These are phyloP conservation scores for Hyaena hyaena DNA, from an alignment of 2,113 vertebrate genomes.

Conservation along the genomic window DNA sequence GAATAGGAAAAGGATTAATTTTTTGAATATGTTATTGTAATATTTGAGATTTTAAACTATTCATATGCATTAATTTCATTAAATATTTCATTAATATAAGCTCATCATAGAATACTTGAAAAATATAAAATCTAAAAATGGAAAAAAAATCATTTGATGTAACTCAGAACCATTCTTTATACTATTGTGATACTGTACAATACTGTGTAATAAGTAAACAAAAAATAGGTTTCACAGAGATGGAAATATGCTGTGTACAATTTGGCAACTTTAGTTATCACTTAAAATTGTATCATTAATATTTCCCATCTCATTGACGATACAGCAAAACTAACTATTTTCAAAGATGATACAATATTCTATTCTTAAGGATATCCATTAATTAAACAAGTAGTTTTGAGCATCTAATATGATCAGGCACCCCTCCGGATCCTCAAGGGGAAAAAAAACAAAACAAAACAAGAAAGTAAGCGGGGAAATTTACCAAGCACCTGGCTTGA, in stretches of 20 bases:
- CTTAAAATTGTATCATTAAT: not conserved
- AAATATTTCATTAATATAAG: not conserved
- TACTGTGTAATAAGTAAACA: not conserved
- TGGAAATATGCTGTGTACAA: not conserved
- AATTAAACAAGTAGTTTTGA: not conserved
- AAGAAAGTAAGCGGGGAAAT: constrained; percentile 25
- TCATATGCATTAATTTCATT: not conserved
- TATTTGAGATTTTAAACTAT: not conserved
- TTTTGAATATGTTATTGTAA: not conserved
- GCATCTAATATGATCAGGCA: not conserved
- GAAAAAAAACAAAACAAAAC: not conserved
- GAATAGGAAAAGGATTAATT: not conserved
- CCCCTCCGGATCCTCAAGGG: not conserved
- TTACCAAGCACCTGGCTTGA: constrained; percentile 2
- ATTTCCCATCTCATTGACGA: not conserved
- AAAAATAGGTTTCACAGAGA: not conserved
- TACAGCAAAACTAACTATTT: not conserved
- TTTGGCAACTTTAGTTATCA: not conserved
- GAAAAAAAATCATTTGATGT: constrained; percentile 16
- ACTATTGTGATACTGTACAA: not conserved
- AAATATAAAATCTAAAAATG: not conserved
- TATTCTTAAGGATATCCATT: not conserved
- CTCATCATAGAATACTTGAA: not conserved
- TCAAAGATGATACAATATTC: not conserved
- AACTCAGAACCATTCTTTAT: not conserved